These are phyloP conservation scores for Sinosuthora webbiana DNA, from an alignment of 2,113 vertebrate genomes.

Conservation along the genomic window DNA sequence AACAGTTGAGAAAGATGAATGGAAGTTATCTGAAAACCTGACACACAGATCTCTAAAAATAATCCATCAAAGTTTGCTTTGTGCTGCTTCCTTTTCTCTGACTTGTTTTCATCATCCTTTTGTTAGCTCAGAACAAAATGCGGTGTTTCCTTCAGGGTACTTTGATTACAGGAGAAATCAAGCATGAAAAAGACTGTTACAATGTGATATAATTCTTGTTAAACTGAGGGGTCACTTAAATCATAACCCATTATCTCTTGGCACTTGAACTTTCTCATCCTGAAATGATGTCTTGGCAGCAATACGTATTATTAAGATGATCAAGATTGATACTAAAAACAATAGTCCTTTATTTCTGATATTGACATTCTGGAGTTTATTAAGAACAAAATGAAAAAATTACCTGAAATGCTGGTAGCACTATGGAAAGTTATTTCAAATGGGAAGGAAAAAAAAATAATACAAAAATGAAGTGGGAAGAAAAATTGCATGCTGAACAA, in stretches of 20 bases:
- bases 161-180: conserved; percentile 52
- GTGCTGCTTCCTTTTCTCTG: background rate
- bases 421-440: background rate
- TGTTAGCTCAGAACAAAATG: conserved; percentile 38
- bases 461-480: background rate
- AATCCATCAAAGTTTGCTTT: background rate
- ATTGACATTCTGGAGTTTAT: background rate
- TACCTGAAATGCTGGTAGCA: background rate
- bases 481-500: background rate
- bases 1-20: background rate
- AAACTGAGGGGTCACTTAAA: conserved; percentile 46
- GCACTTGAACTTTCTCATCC: conserved; percentile 36
- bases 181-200: conserved; percentile 22
- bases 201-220: conserved; percentile 56
- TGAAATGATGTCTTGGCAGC: background rate
- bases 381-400: background rate
- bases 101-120: background rate
- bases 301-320: background rate
- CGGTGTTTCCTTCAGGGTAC: conserved; percentile 31
- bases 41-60: background rate
- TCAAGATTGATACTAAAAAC: background rate
- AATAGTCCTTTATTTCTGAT: background rate
- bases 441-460: background rate
- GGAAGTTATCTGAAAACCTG: background rate
- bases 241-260: conserved; percentile 38